Base-by-base conservation (phyloP, 2,797 vertebrate species). In the Garrulus glandarius region DNA sequence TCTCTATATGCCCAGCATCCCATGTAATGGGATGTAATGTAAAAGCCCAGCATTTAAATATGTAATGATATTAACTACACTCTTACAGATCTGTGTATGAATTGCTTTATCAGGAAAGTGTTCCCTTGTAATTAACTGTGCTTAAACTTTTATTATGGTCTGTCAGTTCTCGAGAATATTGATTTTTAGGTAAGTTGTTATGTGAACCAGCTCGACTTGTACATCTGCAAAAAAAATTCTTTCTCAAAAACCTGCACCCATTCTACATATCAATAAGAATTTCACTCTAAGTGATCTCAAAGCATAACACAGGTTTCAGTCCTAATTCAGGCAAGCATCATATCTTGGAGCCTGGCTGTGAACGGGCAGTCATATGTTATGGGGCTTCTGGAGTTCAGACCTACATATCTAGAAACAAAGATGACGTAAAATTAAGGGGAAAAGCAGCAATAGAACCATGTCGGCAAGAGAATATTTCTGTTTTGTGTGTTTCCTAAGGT, bases 331-430 rank as follows among this genome's bases (percentile, higher is more conserved):
- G 24, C 24, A 90, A 90, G 34, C 20, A 53, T 34, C 11, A 1
- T 6, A 11, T 23, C 22, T 63, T 34, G 37, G 20, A 75, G 41
- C 55, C 53, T 71, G 0, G 0, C 30, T 61, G 67, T 11, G 2
- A 71, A 34, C 7, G 26, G 17, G n/a, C 17, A 68, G 21, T 43
- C 10, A 1, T 8, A 13, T 4, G 6, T 61, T 47, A 69, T 6
- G 14, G 17, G 37, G 19, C 46, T 87, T 70, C 71, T 72, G 39
- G 32, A 67, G 36, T 67, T 91, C 71, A 78, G 67, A 91, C 9
- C 13, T 44, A n/a, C 14, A 6, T 3, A 20, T 30, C 13, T 69
- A 76, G 55, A 36, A 60, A 65, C 7, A 50, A 68, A 59, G 10
- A 50, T 17, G 4, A 76, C 6, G 17, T 29, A 79, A 64, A 81